Conservation (phyloP, 1,140 invertebrate genomes). For the Sitophilus oryzae region DNA sequence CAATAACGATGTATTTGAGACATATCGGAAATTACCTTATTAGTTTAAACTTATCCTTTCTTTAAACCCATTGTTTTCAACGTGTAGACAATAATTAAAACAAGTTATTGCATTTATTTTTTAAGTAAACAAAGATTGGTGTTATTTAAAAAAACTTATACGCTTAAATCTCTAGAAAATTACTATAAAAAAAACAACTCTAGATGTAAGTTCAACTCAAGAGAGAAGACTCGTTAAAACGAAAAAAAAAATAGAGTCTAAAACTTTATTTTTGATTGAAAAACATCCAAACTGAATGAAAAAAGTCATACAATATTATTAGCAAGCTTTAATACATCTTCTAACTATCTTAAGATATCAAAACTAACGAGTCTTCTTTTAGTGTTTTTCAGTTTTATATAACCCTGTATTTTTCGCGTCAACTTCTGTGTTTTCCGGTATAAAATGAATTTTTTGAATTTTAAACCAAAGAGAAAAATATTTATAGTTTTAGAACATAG, state of each 20-base stretch:
- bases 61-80: background rate
- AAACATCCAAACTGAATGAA: too few relatives aligned
- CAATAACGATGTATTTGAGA: background rate
- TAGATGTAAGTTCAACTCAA: too few relatives aligned
- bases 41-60: background rate
- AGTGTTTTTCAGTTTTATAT: background rate
- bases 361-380: background rate
- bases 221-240: too few relatives aligned
- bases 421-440: background rate
- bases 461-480: constrained; percentile 27
- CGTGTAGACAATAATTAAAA: background rate
- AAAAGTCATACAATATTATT: too few relatives aligned
- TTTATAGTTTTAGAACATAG: constrained; percentile 37
- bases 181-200: too few relatives aligned
- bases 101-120: background rate
- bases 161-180: too few relatives aligned
- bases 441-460: background rate
- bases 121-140: background rate
- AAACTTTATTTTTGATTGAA: too few relatives aligned
- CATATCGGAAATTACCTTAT: background rate
- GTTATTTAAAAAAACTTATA: background rate
- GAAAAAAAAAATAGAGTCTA: too few relatives aligned
- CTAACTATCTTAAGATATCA: too few relatives aligned
- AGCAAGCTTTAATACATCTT: too few relatives aligned
- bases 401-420: too few relatives aligned